Conservation (phyloP, 1,140 invertebrate genomes). For the Rhagoletis zephyria region DNA sequence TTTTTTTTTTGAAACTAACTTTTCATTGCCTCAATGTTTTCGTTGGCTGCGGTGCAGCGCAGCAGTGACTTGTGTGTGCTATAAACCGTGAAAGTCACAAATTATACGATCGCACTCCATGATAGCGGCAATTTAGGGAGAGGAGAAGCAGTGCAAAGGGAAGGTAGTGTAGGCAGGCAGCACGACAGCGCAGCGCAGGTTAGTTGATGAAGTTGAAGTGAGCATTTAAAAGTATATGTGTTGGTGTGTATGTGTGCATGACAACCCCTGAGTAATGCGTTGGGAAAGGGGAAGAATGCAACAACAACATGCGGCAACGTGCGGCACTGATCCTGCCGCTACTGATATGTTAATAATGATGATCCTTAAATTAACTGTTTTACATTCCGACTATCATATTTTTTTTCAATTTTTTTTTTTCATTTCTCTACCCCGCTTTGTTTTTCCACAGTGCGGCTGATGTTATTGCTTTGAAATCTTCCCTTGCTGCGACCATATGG, state of each 20-base stretch:
- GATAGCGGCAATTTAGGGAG: conserved; percentile 70
- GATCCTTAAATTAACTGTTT: conserved; percentile 57
- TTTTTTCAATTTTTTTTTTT: not conserved
- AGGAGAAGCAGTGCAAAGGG: conserved; percentile 13
- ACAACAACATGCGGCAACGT: not conserved
- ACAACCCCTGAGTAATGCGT: conserved; percentile 48
- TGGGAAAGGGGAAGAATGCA: too few species aligned
- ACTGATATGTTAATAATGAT: conserved; percentile 59
- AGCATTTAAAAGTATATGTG: too few species aligned
- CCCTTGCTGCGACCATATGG: conserved; percentile 36
- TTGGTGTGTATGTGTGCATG: not conserved
- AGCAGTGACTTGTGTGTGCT: conserved; percentile 52
- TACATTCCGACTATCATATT: conserved; percentile 12
- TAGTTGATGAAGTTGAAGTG: not conserved
- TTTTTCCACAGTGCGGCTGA: conserved; percentile 5
- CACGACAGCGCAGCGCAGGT: not conserved
- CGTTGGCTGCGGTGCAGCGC: not conserved
- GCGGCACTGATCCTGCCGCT: conserved; percentile 50
- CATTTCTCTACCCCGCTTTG: not conserved
- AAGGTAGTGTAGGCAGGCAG: not conserved
- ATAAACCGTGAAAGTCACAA: conserved; percentile 73
- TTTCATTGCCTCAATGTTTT: not conserved
- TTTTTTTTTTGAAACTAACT: not conserved
- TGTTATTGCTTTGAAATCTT: not conserved
- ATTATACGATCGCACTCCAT: conserved; percentile 71